Evolutionary conservation across 1,140 invertebrate genomes (phyloP), one percentile per base, ranked within the genome.

Genomic region (Calliphora vicina): DNA sequence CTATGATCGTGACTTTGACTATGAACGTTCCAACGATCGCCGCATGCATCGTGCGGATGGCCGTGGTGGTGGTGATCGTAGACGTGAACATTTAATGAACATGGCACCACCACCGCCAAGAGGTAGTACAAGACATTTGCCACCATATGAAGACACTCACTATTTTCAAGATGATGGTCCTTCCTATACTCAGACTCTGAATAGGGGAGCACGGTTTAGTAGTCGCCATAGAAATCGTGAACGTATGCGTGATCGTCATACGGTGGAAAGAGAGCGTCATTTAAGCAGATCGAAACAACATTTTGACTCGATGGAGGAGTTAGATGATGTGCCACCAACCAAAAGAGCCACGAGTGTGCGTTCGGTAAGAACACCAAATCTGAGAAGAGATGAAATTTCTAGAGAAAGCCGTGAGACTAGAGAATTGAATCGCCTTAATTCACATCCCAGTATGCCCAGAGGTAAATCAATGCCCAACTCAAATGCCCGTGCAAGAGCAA

Each of bases 141-240:
- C 80, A 8, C 82, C 88, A 43, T 90, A 90, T 71, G 86, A 88
- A 1, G 87, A 88, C 45, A 87, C 87, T 0, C 61, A 71, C 17
- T 73, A 57, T 71, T 90, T 88, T 67, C 86, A 85, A 1, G 87
- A 88, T 74, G 87, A 88, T n/a, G 42, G 45, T 12, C 82, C 83
- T 6, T 73, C 81, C 12, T 35, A 85, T 25, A 82, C 87, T 0
- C 87, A 89, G 80, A 87, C 86, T 0, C 27, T 88, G 4, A 90
- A 90, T 78, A 85, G 89, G 1, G 42, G 93, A 92, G 87, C 91
- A 91, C 67, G 94, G 93, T 87, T 92, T 91, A 89, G 94, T 81
- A 86, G 86, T 35, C 85, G 89, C 3, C 86, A 90, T 57, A 84
- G 86, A 6, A 87, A 90, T 42, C 85, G 88, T 15, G 86, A 88